Evolutionary conservation across 2,113 vertebrate species (phyloP).

Genomic region (Chloroceryle aenea): DNA sequence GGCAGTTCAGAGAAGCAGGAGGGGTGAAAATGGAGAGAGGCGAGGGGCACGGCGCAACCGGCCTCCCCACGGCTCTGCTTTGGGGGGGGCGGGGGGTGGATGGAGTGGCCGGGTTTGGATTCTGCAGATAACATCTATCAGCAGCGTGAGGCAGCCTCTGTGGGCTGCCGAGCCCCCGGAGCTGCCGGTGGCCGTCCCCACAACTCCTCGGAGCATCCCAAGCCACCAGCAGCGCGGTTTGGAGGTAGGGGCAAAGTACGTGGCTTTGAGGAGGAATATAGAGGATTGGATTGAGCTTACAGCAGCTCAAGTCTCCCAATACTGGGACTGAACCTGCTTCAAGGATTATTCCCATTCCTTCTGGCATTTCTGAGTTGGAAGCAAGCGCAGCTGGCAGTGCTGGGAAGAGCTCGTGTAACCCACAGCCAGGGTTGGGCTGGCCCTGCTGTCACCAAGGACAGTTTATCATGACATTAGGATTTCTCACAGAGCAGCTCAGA

Average conservation of each 20-base stretch:
- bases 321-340: neutral
- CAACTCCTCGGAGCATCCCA: neutral
- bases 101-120: rapidly evolving
- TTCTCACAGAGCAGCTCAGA: neutral
- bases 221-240: rapidly evolving
- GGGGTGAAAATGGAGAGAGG: neutral
- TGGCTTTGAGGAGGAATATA: rapidly evolving
- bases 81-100: neutral
- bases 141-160: neutral
- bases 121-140: neutral
- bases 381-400: rapidly evolving
- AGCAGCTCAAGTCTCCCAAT: neutral
- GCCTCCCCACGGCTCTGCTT: neutral
- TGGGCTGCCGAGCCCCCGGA: neutral
- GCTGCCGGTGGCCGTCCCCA: neutral
- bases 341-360: neutral
- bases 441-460: neutral
- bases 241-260: neutral
- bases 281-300: neutral
- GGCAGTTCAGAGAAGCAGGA: neutral
- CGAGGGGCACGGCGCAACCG: rapidly evolving
- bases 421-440: neutral
- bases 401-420: neutral
- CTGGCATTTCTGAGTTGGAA: neutral
- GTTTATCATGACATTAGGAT: rapidly evolving